Percentiles rank a stretch among this genome's conserved stretches.
Evolutionary conservation across 2,113 vertebrate genomes (phyloP).

Genomic region (Microtus richardsoni): DNA sequence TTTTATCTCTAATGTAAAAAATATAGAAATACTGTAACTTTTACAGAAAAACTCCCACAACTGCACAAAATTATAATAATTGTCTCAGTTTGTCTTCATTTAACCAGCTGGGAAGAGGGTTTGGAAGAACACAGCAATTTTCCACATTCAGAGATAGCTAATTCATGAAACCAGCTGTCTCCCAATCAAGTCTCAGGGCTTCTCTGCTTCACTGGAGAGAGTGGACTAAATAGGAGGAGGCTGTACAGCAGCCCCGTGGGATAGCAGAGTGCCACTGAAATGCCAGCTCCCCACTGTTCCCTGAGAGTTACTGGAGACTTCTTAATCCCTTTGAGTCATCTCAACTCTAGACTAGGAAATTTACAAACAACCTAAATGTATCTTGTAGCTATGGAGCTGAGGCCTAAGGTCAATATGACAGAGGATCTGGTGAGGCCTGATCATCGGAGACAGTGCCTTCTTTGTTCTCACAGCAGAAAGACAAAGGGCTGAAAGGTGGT

Average conservation of each 20-base stretch:
- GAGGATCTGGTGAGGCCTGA: neutral
- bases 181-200: neutral
- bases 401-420: neutral
- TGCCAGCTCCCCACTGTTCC: no score
- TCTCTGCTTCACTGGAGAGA: neutral
- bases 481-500: neutral
- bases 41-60: conserved; percentile 58
- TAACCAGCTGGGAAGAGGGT: conserved; percentile 75
- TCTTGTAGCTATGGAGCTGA: neutral
- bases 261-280: neutral
- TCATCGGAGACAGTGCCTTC: neutral
- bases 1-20: conserved; percentile 81
- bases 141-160: conserved; percentile 72
- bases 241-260: neutral
- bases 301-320: neutral
- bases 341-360: neutral
- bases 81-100: conserved; percentile 78
- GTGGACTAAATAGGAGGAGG: neutral
- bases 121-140: conserved; percentile 70
- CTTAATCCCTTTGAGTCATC: neutral
- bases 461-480: neutral
- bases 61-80: conserved; percentile 79
- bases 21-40: conserved; percentile 79
- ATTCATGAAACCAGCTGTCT: conserved; percentile 72
- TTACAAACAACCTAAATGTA: neutral